phyloP scores from a whole-genome alignment of 2,888 invertebrate species.

The Deroplatys truncata region DNA sequence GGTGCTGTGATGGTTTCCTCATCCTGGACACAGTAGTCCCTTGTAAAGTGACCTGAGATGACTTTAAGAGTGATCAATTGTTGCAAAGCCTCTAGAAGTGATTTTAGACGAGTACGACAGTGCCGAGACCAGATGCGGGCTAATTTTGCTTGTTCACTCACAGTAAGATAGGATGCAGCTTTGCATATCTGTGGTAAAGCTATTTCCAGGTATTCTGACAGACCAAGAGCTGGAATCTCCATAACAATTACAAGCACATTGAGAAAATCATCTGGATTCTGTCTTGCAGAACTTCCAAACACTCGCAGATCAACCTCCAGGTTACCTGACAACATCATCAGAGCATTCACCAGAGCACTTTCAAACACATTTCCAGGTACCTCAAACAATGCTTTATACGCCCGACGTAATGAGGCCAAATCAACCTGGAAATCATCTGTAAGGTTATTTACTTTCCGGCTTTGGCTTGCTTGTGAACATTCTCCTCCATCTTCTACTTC shows the following conservation, averaged over 20 bases:
- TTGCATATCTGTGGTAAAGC: slow-evolving; percentile 68
- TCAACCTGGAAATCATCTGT: slow-evolving; percentile 55
- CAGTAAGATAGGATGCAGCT: slow-evolving; percentile 68
- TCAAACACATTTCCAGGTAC: slow-evolving; percentile 49
- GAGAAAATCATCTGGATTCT: slow-evolving; percentile 44
- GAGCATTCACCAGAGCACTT: slow-evolving; percentile 68
- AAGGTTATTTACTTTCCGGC: background rate
- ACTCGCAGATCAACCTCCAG: slow-evolving; percentile 67
- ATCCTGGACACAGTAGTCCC: slow-evolving; percentile 76
- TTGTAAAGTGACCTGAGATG: slow-evolving; percentile 67
- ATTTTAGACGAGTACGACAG: slow-evolving; percentile 58
- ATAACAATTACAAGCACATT: slow-evolving; percentile 69
- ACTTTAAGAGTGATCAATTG: slow-evolving; percentile 84
- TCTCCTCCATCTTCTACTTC: slow-evolving; percentile 39
- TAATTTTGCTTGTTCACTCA: slow-evolving; percentile 72
- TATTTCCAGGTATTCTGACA: slow-evolving; percentile 77
- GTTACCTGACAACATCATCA: slow-evolving; percentile 67
- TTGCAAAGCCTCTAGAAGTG: slow-evolving; percentile 73
- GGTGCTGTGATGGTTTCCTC: slow-evolving; percentile 79
- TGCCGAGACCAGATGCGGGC: slow-evolving; percentile 76
- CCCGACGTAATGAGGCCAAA: slow-evolving; percentile 64
- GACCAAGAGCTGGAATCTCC: slow-evolving; percentile 68
- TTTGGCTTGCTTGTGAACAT: slow-evolving; percentile 22
- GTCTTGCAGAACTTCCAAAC: slow-evolving; percentile 41
- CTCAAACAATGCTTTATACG: slow-evolving; percentile 54